Evolutionary conservation across 2,888 invertebrate species (phyloP).

Genomic region (Sarcophaga variegata): DNA sequence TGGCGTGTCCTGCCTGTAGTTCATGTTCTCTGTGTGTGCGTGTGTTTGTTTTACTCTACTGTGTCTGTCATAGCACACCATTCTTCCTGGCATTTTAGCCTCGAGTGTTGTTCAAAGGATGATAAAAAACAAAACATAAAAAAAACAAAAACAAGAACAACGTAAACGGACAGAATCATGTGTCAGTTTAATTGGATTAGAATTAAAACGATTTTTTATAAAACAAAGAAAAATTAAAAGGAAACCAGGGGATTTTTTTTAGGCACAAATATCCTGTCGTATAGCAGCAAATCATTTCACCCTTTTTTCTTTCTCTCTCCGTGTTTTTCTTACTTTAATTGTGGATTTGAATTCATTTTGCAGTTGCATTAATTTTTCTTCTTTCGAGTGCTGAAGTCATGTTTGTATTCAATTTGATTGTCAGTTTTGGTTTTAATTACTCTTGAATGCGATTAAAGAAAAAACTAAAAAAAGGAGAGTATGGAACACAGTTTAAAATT

Average conservation of each 20-base stretch:
- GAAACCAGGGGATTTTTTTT: constrained; percentile 10
- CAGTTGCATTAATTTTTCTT: neutral
- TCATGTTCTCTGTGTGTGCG: too few relatives aligned
- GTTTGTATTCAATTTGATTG: constrained; percentile 58
- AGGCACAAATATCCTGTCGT: constrained; percentile 34
- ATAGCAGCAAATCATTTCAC: neutral
- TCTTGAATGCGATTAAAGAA: constrained; percentile 40
- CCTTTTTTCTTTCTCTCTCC: too few relatives aligned
- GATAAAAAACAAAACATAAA: neutral
- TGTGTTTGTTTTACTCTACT: too few relatives aligned
- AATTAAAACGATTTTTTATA: neutral
- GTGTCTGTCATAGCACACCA: too few relatives aligned
- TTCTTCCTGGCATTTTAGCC: too few relatives aligned
- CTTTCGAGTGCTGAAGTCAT: constrained; percentile 49
- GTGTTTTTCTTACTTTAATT: too few relatives aligned
- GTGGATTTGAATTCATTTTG: too few relatives aligned
- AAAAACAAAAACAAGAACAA: constrained; percentile 7
- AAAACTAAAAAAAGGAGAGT: constrained; percentile 38
- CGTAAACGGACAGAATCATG: constrained; percentile 33
- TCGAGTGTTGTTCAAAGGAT: too few relatives aligned
- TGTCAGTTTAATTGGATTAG: constrained; percentile 68
- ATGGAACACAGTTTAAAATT: constrained; percentile 9
- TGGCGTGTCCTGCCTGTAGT: neutral
- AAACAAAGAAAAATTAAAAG: neutral
- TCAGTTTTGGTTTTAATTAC: constrained; percentile 67